phyloP scores from a whole-genome alignment of 2,113 vertebrate species.

The Amphiprion ocellaris region DNA sequence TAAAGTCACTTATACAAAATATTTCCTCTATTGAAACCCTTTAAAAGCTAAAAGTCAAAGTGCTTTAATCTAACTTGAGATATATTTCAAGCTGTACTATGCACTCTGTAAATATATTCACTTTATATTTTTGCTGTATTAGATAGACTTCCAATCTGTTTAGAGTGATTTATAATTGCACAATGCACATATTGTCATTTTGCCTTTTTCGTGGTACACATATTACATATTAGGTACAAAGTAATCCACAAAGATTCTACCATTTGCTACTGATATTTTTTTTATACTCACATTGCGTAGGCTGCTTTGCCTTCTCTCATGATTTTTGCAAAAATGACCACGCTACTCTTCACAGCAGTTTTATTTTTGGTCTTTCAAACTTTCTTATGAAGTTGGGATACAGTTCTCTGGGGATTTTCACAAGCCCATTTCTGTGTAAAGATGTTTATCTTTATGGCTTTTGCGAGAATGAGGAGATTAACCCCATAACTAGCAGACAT shows the following conservation, averaged over 20 bases:
- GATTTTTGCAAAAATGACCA: slow-evolving; percentile 50
- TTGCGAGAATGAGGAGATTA: slow-evolving; percentile 81
- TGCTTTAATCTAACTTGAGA: slow-evolving; percentile 1
- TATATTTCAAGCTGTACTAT: neutral
- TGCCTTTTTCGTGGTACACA: neutral
- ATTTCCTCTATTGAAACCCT: neutral
- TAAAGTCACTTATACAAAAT: neutral
- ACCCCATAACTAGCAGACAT: slow-evolving; percentile 82
- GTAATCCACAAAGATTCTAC: neutral
- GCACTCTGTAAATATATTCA: neutral
- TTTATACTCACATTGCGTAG: neutral
- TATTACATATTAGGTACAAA: neutral
- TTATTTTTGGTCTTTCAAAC: slow-evolving; percentile 77
- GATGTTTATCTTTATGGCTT: slow-evolving; percentile 81
- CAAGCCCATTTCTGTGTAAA: slow-evolving; percentile 66
- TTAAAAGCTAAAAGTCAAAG: neutral
- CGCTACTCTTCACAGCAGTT: slow-evolving; percentile 41
- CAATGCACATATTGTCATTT: neutral
- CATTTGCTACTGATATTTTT: neutral
- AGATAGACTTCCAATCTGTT: neutral
- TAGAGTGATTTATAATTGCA: neutral
- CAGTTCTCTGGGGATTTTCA: slow-evolving; percentile 64
- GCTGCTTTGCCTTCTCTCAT: slow-evolving; percentile 19
- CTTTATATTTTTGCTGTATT: neutral
- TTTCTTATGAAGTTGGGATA: slow-evolving; percentile 73